phyloP scores from a whole-genome alignment of 2,888 invertebrate genomes.

The Alloplasta piceator region DNA sequence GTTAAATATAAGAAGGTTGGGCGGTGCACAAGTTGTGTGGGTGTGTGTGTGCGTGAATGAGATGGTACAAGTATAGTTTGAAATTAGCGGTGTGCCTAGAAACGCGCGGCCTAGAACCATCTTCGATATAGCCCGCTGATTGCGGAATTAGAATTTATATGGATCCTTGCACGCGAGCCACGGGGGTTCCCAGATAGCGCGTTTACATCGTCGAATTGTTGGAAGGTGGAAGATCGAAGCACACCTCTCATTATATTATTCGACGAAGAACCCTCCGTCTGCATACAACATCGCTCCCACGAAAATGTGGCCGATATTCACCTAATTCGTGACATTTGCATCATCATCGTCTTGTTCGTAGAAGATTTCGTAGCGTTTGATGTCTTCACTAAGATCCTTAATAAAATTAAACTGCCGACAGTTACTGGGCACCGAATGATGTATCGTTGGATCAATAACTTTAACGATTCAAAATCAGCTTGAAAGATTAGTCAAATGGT shows the following conservation, averaged over 20 bases:
- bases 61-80: slow-evolving; percentile 70
- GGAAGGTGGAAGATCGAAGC: not conserved
- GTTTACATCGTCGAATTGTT: slow-evolving; percentile 40
- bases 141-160: slow-evolving; percentile 83
- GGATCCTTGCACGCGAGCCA: slow-evolving; percentile 82
- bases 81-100: slow-evolving; percentile 78
- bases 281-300: slow-evolving; percentile 23
- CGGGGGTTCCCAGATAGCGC: slow-evolving; percentile 75
- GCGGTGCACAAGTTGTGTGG: slow-evolving; percentile 44
- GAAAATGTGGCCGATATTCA: slow-evolving; percentile 22
- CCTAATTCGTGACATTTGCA: slow-evolving; percentile 33
- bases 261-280: slow-evolving; percentile 19
- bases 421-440: too few species aligned
- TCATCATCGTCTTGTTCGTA: slow-evolving; percentile 1
- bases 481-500: too few species aligned
- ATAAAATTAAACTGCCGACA: slow-evolving; percentile 2
- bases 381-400: slow-evolving; percentile 39
- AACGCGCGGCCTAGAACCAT: slow-evolving; percentile 81
- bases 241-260: slow-evolving; percentile 14
- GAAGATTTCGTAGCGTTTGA: slow-evolving; percentile 7
- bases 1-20: slow-evolving; percentile 81
- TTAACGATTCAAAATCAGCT: too few species aligned
- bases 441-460: too few species aligned
- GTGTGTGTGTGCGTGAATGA: slow-evolving; percentile 3
- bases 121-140: slow-evolving; percentile 81